These are phyloP conservation scores for Chymomyza caudatula DNA, from an alignment of 2,888 invertebrate genomes.

Conservation along the genomic window DNA sequence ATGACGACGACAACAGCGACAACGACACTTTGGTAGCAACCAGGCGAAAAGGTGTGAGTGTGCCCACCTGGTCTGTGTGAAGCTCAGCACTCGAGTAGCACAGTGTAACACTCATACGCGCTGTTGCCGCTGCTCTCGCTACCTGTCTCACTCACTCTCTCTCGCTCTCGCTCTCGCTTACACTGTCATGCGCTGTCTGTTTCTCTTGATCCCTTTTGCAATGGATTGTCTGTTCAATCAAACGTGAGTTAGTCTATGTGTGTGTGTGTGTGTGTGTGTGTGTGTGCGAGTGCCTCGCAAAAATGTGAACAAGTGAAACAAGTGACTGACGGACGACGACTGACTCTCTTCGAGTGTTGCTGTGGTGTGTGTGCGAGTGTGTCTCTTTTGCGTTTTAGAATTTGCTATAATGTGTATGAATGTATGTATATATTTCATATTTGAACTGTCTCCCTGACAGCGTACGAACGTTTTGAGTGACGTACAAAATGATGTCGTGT, in stretches of 20 bases:
- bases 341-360: slow-evolving; percentile 17
- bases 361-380: slow-evolving; percentile 31
- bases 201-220: background rate
- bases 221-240: slow-evolving; percentile 9
- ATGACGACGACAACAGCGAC: slow-evolving; percentile 9
- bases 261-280: background rate
- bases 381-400: slow-evolving; percentile 60
- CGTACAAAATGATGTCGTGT: slow-evolving; percentile 76
- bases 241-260: background rate
- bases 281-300: background rate
- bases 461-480: slow-evolving; percentile 69
- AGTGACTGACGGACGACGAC: slow-evolving; percentile 14
- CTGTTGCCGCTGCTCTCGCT: too few species aligned
- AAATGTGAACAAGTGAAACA: background rate
- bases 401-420: slow-evolving; percentile 38
- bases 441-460: slow-evolving; percentile 68
- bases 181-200: background rate
- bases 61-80: background rate
- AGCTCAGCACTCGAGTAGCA: background rate
- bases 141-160: background rate
- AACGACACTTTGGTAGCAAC: slow-evolving; percentile 3
- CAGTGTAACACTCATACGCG: too few species aligned
- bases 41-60: background rate
- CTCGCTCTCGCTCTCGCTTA: background rate
- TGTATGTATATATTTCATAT: slow-evolving; percentile 63